Base-by-base conservation (phyloP, 2,888 invertebrate genomes). In the Pristionchus fissidentatus region DNA sequence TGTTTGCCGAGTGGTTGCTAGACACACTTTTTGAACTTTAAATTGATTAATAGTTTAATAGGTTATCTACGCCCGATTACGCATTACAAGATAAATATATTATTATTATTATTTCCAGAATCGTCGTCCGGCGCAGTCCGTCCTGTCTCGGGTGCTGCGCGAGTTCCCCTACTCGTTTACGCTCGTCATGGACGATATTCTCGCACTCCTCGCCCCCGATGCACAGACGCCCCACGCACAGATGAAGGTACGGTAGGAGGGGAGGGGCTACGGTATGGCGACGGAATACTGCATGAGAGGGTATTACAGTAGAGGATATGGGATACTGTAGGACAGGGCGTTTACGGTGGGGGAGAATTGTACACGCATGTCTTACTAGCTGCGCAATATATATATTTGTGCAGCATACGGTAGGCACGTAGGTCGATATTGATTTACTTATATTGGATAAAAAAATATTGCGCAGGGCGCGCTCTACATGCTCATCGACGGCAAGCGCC, bases 401-500 rank as follows among this genome's bases (percentile, higher is more conserved):
- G n/a, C n/a, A n/a, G n/a, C n/a, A n/a, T n/a, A n/a, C n/a, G n/a
- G n/a, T n/a, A n/a, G n/a, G n/a, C n/a, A n/a, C n/a, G n/a, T n/a
- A n/a, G n/a, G n/a, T n/a, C n/a, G n/a, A n/a, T n/a, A n/a, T n/a
- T n/a, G n/a, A n/a, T n/a, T n/a, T n/a, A n/a, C n/a, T n/a, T n/a
- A n/a, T n/a, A n/a, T n/a, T n/a, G n/a, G n/a, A n/a, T n/a, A n/a
- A n/a, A n/a, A n/a, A n/a, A n/a, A n/a, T n/a, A n/a, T n/a, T n/a
- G n/a, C n/a, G n/a, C 83, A 95, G 94, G 97, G 97, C 5, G 95
- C 95, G 22, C 93, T 97, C 57, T 96, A 95, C 93, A 94, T 96
- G 83, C 93, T 97, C 87, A 93, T 95, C 84, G 95, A 95, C 0
- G 95, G 95, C 0, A 94, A 95, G 90, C 91, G 94, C 15, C 94